phyloP scores from a whole-genome alignment of 2,113 vertebrate species.

The Orientallactaga bullata region DNA sequence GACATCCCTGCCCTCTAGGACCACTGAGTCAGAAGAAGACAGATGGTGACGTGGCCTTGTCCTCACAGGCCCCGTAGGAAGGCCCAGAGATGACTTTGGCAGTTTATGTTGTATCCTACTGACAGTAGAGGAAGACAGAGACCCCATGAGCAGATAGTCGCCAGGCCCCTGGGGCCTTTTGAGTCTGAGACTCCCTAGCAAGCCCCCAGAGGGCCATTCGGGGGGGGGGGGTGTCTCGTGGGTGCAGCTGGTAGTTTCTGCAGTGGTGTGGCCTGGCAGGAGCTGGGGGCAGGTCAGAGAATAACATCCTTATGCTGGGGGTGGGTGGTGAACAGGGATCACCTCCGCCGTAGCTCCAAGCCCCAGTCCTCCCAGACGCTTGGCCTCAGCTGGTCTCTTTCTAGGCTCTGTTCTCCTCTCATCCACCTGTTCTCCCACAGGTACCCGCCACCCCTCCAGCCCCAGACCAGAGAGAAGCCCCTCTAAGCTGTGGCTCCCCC shows the following conservation, averaged over 20 bases:
- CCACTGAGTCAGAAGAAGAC: not conserved
- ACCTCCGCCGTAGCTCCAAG: not conserved
- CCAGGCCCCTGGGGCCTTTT: not conserved
- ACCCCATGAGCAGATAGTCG: not conserved
- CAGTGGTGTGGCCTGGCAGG: too few relatives aligned
- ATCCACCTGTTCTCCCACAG: not conserved
- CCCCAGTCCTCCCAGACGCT: not conserved
- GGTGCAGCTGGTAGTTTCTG: too few relatives aligned
- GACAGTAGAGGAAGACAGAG: not conserved
- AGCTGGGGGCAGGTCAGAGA: not conserved
- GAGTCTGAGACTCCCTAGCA: too few relatives aligned
- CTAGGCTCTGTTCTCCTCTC: not conserved
- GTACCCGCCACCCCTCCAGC: not conserved
- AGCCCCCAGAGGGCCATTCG: too few relatives aligned
- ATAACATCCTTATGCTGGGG: not conserved
- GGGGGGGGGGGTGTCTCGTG: too few relatives aligned
- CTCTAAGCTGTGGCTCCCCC: constrained; percentile 13
- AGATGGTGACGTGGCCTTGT: not conserved
- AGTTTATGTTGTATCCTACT: not conserved
- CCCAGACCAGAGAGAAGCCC: fast-evolving
- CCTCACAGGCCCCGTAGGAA: not conserved
- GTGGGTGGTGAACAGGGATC: not conserved
- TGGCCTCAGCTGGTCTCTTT: not conserved
- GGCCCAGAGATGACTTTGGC: not conserved
- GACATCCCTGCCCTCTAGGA: not conserved